Base-by-base conservation (phyloP, 2,888 invertebrate species). In the Archips crataeganus region DNA sequence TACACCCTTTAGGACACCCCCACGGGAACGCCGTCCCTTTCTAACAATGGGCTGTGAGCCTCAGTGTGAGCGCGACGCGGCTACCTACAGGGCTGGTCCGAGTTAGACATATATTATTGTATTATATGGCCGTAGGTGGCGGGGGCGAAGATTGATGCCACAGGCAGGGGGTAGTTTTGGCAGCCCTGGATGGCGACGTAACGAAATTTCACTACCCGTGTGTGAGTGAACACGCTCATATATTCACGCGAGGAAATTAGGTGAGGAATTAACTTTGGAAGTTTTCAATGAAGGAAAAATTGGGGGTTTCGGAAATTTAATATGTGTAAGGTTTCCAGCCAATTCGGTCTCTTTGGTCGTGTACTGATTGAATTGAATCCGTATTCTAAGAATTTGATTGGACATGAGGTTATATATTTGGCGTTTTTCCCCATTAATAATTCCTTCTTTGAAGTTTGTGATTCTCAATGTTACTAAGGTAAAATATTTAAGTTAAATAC, bases 51-150 rank as follows among this genome's bases (percentile, higher is more conserved):
- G 36, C 76, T 81, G 45, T 82, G 80, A 79, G 63, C 74, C 34
- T 51, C 39, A 34, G 85, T 1, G 69, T 60, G 84, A 91, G 76
- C 77, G 81, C 77, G 92, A 90, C 73, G 74, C 79, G 76, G 80
- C 86, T 90, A 90, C 91, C 92, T 89, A 92, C 93, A 93, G 93
- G 94, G 93, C 92, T 90, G 92, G 94, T 94, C 94, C 94, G 94
- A 94, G 89, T 93, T 93, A 94, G 94, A 94, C 94, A 92, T 94
- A 94, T 93, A 94, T 93, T 94, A 94, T 93, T 94, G 93, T 94
- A 92, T 93, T 93, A 93, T 94, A 93, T 91, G 90, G 84, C 85
- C 93, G 94, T 93, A 93, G 93, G 94, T 93, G 94, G 93, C 78
- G 91, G 91, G 92, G 93, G 90, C 86, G 91, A 93, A 94, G 94